phyloP scores from a whole-genome alignment of 2,113 vertebrate genomes.

The Ptilorrhoa leucosticta region DNA sequence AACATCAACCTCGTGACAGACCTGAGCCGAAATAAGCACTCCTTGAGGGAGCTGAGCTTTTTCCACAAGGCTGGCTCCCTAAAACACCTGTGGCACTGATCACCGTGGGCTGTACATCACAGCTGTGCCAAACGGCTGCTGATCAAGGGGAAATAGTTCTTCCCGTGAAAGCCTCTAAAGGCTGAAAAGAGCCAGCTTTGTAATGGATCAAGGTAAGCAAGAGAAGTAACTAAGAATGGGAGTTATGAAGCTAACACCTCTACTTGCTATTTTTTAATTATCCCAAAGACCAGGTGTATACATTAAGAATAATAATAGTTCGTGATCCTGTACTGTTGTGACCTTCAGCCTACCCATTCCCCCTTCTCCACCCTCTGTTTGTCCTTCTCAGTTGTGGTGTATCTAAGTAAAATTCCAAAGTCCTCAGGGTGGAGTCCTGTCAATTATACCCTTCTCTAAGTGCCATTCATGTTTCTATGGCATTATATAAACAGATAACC shows the following conservation, averaged over 20 bases:
- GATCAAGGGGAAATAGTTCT: neutral
- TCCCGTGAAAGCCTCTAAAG: neutral
- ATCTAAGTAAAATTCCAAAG: conserved; percentile 41
- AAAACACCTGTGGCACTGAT: neutral
- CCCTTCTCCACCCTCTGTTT: conserved; percentile 9
- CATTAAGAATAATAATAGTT: neutral
- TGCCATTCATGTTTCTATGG: conserved; percentile 1
- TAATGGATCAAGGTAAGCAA: neutral
- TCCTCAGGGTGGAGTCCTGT: conserved; percentile 33
- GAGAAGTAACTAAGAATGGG: neutral
- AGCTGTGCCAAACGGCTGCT: neutral
- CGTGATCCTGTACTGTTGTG: neutral
- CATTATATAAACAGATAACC: conserved; percentile 31
- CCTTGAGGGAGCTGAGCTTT: neutral
- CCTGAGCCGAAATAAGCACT: neutral
- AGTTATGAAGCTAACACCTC: neutral
- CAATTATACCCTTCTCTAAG: conserved; percentile 38
- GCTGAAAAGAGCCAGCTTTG: neutral
- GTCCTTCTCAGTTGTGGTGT: neutral
- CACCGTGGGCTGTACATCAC: rapidly evolving
- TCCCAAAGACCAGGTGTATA: neutral
- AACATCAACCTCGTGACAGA: rapidly evolving
- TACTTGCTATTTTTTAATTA: neutral
- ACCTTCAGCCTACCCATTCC: conserved; percentile 4
- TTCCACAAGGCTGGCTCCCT: neutral